Percentiles rank a stretch among this genome's conserved stretches.
Conservation (phyloP, 2,113 vertebrate genomes). For the Puma concolor region DNA sequence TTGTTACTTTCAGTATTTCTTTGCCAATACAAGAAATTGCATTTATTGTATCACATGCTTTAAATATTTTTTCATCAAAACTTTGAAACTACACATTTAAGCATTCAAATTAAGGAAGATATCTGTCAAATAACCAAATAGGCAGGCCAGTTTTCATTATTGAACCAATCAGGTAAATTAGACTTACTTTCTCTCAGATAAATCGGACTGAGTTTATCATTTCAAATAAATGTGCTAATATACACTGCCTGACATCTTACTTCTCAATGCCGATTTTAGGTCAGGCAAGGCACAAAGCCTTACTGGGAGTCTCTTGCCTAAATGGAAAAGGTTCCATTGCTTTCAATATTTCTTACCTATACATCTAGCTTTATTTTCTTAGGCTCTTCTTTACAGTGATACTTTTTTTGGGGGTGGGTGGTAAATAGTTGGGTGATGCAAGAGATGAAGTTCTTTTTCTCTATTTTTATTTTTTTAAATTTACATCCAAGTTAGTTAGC, state of each 20-base stretch:
- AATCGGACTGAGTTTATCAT: not conserved
- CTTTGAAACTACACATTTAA: slow-evolving; percentile 4
- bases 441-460: not conserved
- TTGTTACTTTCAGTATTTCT: not conserved
- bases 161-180: not conserved
- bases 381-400: not conserved
- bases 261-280: slow-evolving; percentile 24
- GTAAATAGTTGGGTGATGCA: not conserved
- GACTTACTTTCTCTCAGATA: slow-evolving; percentile 8
- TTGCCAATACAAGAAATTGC: not conserved
- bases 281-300: not conserved
- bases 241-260: not conserved
- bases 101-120: not conserved
- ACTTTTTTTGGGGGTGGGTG: not conserved
- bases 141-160: slow-evolving; percentile 17
- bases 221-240: slow-evolving; percentile 22
- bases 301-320: not conserved
- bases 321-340: not conserved
- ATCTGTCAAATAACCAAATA: not conserved
- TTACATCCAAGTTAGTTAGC: no score
- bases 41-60: not conserved
- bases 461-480: no score
- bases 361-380: not conserved
- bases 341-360: not conserved
- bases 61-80: slow-evolving; percentile 16